A percentile compares a stretch with the other conserved stretches of the same genome.
Evolutionary conservation across 2,797 vertebrate genomes (phyloP).

Genomic region (Linurgus olivaceus): DNA sequence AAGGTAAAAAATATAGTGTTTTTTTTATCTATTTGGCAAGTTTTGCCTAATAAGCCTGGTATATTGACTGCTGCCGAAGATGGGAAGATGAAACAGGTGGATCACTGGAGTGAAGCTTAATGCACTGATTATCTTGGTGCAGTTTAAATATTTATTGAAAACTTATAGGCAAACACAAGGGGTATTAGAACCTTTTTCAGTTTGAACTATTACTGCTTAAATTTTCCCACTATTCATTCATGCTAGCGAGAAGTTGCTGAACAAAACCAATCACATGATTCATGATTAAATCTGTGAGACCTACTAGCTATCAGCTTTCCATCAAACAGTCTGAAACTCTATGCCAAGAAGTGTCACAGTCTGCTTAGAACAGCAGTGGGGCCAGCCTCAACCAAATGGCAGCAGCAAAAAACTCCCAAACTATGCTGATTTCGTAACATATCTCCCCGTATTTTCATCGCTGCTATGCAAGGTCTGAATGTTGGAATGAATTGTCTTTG

Average conservation of each 20-base stretch:
- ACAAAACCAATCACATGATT: neutral
- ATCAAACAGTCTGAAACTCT: slow-evolving; percentile 15
- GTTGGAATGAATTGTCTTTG: neutral
- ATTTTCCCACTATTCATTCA: slow-evolving; percentile 11
- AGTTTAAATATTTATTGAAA: neutral
- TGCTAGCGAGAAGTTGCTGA: neutral
- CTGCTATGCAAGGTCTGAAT: neutral
- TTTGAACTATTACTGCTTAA: neutral
- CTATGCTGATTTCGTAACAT: neutral
- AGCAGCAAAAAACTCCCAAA: neutral
- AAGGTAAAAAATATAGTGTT: neutral
- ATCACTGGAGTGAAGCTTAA: neutral
- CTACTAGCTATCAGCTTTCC: slow-evolving; percentile 28
- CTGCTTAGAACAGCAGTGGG: slow-evolving; percentile 43
- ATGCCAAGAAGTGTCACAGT: slow-evolving; percentile 45
- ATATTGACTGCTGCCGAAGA: neutral
- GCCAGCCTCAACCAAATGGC: neutral
- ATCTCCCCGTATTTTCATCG: neutral
- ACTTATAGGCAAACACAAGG: neutral
- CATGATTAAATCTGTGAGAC: neutral
- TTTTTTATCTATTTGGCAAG: neutral
- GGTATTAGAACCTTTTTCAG: neutral
- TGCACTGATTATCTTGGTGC: neutral
- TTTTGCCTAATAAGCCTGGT: neutral
- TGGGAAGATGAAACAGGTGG: neutral